A percentile compares a stretch with the other conserved stretches of the same genome.
phyloP scores from a whole-genome alignment of 2,113 vertebrate species.

The Bombycilla garrulus region DNA sequence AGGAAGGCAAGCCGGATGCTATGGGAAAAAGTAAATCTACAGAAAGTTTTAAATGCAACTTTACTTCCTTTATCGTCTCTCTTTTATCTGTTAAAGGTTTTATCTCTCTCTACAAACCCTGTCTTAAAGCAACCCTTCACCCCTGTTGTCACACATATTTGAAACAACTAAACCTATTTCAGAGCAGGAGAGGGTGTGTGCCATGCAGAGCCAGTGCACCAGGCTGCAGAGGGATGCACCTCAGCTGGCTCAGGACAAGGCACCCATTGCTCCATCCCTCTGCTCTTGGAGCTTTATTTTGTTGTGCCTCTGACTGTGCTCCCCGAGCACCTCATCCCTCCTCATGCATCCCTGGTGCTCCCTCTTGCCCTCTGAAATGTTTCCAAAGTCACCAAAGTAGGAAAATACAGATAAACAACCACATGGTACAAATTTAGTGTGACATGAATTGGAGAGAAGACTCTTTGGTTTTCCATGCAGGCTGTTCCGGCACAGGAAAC shows the following conservation, averaged over 20 bases:
- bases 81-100: background rate
- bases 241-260: background rate
- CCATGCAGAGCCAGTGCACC: rapidly evolving
- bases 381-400: background rate
- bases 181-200: background rate
- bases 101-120: background rate
- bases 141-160: background rate
- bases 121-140: background rate
- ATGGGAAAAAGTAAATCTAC: background rate
- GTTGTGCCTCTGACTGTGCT: background rate
- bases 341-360: background rate
- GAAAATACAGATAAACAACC: background rate
- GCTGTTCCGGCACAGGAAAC: background rate
- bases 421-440: background rate
- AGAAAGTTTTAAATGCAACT: background rate
- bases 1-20: background rate
- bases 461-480: background rate
- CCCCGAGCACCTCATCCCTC: background rate
- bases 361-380: background rate
- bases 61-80: background rate
- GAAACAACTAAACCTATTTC: background rate
- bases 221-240: background rate
- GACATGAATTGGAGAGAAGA: background rate
- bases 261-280: background rate
- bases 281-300: rapidly evolving